Conservation (phyloP, 92 coral and sea anemone genomes). For the Umimayanthus chanpuru region DNA sequence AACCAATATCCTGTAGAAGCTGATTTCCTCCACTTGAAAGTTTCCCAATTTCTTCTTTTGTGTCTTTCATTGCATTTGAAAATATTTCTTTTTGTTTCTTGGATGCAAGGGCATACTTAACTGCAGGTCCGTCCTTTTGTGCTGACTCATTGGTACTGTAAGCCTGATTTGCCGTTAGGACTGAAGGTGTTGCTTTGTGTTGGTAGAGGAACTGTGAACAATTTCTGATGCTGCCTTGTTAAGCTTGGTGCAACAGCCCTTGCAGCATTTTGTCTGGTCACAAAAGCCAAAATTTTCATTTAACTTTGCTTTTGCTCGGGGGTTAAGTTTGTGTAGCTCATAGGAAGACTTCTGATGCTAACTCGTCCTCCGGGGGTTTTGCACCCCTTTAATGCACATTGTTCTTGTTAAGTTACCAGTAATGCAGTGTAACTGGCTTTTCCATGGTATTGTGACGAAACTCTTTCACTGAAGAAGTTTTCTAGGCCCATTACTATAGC, state of each 20-base stretch:
- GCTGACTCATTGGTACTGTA: not conserved
- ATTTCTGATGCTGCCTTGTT: slow-evolving; percentile 9
- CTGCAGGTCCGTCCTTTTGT: slow-evolving; percentile 1
- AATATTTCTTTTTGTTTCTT: slow-evolving; percentile 3
- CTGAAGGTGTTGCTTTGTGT: not conserved
- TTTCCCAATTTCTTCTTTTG: not conserved
- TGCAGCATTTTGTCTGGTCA: slow-evolving; percentile 26
- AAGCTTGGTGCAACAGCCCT: not conserved
- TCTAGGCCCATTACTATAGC: too few relatives aligned
- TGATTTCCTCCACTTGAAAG: not conserved
- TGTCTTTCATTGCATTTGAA: not conserved
- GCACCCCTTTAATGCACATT: too few relatives aligned
- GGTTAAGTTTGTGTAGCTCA: too few relatives aligned
- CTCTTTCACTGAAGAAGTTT: too few relatives aligned
- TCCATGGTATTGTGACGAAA: too few relatives aligned
- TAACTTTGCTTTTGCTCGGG: too few relatives aligned
- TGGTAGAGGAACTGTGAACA: not conserved
- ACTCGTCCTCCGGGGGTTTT: too few relatives aligned
- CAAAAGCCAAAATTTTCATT: not conserved
- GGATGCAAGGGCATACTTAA: slow-evolving; percentile 14
- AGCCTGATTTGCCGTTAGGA: not conserved
- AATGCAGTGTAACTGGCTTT: too few relatives aligned
- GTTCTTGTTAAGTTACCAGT: too few relatives aligned
- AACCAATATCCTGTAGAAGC: too few relatives aligned
- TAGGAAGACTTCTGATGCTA: too few relatives aligned